These are phyloP conservation scores for Pelodytes ibericus DNA, from an alignment of 2,797 vertebrate species.

Conservation along the genomic window DNA sequence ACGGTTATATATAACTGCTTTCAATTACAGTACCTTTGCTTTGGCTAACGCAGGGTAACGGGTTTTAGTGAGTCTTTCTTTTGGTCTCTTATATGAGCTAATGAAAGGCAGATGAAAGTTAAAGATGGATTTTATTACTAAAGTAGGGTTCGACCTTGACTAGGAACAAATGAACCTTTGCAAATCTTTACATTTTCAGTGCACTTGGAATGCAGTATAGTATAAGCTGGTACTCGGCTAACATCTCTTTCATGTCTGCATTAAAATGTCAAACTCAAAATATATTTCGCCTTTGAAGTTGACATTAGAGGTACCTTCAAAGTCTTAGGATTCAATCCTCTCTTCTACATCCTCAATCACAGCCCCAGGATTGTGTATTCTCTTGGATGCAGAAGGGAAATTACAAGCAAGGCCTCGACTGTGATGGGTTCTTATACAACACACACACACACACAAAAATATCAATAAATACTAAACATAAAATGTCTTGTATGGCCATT, in stretches of 20 bases:
- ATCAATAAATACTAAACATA: too few relatives aligned
- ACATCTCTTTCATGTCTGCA: constrained; percentile 29
- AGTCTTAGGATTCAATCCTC: constrained; percentile 1
- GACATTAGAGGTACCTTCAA: constrained; percentile 33
- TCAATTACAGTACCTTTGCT: too few relatives aligned
- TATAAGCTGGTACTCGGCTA: constrained; percentile 18
- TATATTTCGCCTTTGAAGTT: constrained; percentile 27
- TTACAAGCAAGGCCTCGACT: background rate
- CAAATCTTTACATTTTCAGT: background rate
- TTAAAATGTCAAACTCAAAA: constrained; percentile 40
- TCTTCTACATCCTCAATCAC: constrained; percentile 8
- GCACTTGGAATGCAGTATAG: constrained; percentile 14
- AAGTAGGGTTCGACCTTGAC: constrained; percentile 1
- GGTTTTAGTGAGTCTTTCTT: too few relatives aligned
- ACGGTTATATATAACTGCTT: background rate
- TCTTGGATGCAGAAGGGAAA: background rate
- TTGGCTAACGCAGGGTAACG: too few relatives aligned
- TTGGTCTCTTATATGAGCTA: background rate
- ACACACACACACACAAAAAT: too few relatives aligned
- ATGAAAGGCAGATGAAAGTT: constrained; percentile 34
- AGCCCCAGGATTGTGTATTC: background rate
- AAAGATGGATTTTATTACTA: constrained; percentile 23
- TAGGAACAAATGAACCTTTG: background rate
- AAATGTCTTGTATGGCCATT: too few relatives aligned
- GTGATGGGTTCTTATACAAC: too few relatives aligned